Conservation (phyloP, 1,140 invertebrate species). For the Dinoponera quadriceps region DNA sequence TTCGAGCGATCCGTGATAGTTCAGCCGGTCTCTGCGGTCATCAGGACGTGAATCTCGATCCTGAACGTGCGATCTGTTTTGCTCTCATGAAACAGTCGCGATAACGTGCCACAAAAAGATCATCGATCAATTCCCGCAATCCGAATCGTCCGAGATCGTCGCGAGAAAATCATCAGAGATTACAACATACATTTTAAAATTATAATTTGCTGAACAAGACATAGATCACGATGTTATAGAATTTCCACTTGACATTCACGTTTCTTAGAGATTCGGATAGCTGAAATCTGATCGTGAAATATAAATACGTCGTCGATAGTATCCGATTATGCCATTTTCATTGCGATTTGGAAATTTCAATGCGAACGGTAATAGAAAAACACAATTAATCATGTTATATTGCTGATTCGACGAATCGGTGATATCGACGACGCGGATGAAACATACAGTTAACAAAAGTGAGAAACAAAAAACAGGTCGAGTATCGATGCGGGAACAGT, state of each 20-base stretch:
- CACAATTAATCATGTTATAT: neutral
- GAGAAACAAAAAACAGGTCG: neutral
- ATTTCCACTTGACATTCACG: neutral
- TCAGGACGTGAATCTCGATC: slow-evolving; percentile 12
- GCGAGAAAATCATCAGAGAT: neutral
- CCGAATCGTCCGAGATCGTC: neutral
- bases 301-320: slow-evolving; percentile 25
- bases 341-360: neutral
- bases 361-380: neutral
- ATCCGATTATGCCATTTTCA: neutral
- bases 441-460: slow-evolving; percentile 10
- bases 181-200: neutral
- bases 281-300: neutral
- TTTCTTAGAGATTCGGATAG: neutral
- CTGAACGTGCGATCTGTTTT: neutral
- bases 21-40: slow-evolving; percentile 27
- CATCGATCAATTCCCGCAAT: neutral
- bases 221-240: neutral
- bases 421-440: neutral
- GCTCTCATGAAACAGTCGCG: neutral
- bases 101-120: slow-evolving; percentile 22
- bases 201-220: neutral
- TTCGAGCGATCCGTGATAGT: neutral
- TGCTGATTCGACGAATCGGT: neutral
- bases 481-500: slow-evolving; percentile 2